Percentiles rank a stretch among this genome's conserved stretches.
Evolutionary conservation across 2,113 vertebrate species (phyloP).

Genomic region (Mesembrinibis cayennensis): DNA sequence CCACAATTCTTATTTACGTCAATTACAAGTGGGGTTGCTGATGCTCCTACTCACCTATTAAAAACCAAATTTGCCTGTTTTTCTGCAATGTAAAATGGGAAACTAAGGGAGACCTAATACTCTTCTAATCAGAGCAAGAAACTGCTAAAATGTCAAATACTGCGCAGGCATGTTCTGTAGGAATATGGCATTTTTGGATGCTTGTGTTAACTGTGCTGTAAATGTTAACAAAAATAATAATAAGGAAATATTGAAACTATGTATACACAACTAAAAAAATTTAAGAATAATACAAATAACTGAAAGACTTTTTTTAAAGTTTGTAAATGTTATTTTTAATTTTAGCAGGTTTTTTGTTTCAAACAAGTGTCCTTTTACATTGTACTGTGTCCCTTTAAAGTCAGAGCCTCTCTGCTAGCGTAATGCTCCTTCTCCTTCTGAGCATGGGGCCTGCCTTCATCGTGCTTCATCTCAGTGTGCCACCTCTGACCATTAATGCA

Average conservation of each 20-base stretch:
- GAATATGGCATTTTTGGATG: not conserved
- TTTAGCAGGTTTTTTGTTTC: not conserved
- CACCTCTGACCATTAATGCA: conserved; percentile 48
- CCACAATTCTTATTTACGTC: not conserved
- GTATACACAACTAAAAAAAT: not conserved
- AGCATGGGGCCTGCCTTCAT: not conserved
- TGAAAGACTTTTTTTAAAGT: accelerated
- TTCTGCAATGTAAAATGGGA: not conserved
- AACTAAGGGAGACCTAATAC: not conserved
- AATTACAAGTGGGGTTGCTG: not conserved
- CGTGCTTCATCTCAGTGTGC: not conserved
- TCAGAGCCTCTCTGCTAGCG: not conserved
- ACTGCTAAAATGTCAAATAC: not conserved
- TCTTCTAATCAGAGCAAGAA: not conserved
- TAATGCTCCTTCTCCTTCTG: not conserved
- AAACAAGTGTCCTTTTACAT: not conserved
- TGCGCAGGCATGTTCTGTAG: not conserved
- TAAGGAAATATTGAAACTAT: not conserved
- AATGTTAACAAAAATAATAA: not conserved
- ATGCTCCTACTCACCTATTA: not conserved
- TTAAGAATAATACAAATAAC: not conserved
- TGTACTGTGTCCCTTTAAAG: not conserved
- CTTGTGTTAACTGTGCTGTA: not conserved
- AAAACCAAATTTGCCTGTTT: not conserved
- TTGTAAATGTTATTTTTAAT: not conserved